Evolutionary conservation across 2,797 vertebrate species (phyloP), one percentile per base, ranked within the genome.

Genomic region (Sebastes nivosus): DNA sequence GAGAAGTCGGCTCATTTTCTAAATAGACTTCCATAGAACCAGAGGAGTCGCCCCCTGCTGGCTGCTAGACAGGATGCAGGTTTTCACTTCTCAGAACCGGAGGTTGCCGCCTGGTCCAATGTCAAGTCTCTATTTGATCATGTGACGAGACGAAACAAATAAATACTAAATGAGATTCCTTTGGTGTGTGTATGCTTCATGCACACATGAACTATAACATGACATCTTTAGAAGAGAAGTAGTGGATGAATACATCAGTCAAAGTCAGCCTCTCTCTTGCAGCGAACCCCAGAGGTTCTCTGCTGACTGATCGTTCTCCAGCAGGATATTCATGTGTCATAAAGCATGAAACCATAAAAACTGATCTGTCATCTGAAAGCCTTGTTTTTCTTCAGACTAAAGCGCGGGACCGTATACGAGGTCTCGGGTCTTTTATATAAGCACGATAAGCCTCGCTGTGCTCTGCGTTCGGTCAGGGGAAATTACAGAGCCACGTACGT

Each of bases 311-410:
- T 30, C 42, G 34, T 75, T 71, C 42, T 55, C 70, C 32, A 75
- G 34, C 72, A 86, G 79, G 73, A 91, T 81, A 87, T 85, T 72
- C 67, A 78, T 67, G 54, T 36, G 10, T 68, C 59, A 75, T 54
- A 72, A 76, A 74, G 57, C 55, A 75, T 16, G 7, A 72, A 69
- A 60, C 58, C 22, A 66, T 59, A 70, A 81, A 71, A 77, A 67
- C 13, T 12, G 50, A 73, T 32, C 18, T 67, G 52, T 77, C 55
- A 76, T 59, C 52, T 79, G 57, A 79, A 70, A 77, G 58, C 52
- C 59, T 38, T 83, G 34, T 34, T 77, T 81, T 55, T 61, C 54
- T 27, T 63, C 63, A 50, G 50, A 67, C 65, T 63, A 32, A 46
- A 30, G 20, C 46, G n/a, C 1, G 38, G 63, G 25, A 75, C 38